Conservation (phyloP, 2,797 vertebrate genomes). For the Rhinichthys osculus region DNA sequence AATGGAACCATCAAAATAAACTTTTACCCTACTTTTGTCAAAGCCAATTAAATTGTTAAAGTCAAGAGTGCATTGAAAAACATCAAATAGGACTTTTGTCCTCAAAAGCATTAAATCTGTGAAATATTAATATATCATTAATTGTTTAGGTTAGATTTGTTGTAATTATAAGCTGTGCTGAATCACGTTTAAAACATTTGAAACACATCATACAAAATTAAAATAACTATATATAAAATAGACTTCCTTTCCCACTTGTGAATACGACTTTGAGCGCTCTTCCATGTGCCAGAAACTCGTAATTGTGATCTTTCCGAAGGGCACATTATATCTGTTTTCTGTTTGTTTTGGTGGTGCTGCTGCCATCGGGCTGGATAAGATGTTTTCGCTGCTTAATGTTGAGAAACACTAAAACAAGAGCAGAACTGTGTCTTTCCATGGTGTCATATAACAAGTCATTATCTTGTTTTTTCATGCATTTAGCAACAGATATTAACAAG, state of each 20-base stretch:
- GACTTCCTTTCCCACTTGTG: neutral
- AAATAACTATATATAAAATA: no score
- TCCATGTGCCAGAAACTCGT: neutral
- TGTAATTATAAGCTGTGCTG: no score
- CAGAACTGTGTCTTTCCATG: constrained; percentile 11
- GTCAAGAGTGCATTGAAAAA: no score
- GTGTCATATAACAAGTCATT: constrained; percentile 40
- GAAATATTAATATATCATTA: no score
- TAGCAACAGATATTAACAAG: constrained; percentile 44
- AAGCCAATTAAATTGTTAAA: no score
- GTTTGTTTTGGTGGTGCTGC: neutral
- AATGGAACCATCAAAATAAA: no score
- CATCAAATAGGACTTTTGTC: no score
- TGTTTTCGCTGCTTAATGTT: neutral
- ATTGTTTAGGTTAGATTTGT: no score
- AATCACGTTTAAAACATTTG: no score
- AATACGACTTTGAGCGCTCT: neutral
- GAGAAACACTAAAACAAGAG: neutral
- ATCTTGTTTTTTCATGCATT: constrained; percentile 47
- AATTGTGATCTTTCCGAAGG: neutral
- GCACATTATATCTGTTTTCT: neutral
- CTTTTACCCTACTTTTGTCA: no score
- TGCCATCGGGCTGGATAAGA: neutral
- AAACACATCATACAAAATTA: no score
- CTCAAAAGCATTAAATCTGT: no score